Conservation (phyloP, 2,888 invertebrate species). For the Melolontha melolontha region DNA sequence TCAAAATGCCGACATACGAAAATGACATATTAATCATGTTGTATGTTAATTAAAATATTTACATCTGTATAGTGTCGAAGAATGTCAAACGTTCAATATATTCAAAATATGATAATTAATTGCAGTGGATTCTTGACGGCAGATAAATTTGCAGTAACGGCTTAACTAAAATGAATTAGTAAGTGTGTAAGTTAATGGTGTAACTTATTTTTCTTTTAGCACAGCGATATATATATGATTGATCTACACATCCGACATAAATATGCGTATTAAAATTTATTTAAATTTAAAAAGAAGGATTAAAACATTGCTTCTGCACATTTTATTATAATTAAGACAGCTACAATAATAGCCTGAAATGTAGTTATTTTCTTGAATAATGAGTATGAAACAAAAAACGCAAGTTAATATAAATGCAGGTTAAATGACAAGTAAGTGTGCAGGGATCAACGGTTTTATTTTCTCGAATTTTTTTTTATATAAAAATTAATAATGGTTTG, state of each 20-base stretch:
- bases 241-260: slow-evolving; percentile 3
- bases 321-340: not conserved
- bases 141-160: slow-evolving; percentile 27
- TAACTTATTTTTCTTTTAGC: slow-evolving; percentile 14
- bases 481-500: too few relatives aligned
- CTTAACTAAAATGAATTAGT: slow-evolving; percentile 29
- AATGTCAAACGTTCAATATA: slow-evolving; percentile 36
- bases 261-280: slow-evolving; percentile 20
- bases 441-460: too few relatives aligned
- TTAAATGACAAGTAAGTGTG: too few relatives aligned
- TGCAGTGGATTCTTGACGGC: slow-evolving; percentile 31
- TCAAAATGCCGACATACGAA: slow-evolving; percentile 23
- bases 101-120: slow-evolving; percentile 37
- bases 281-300: slow-evolving; percentile 8
- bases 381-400: too few relatives aligned
- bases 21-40: slow-evolving; percentile 38
- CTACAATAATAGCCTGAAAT: slow-evolving; percentile 11
- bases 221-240: slow-evolving; percentile 22
- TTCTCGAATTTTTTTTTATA: too few relatives aligned
- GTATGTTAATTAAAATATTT: slow-evolving; percentile 36
- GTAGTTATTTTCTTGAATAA: too few relatives aligned
- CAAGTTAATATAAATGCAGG: too few relatives aligned
- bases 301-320: not conserved
- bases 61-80: slow-evolving; percentile 34
- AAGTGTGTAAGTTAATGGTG: slow-evolving; percentile 23